Conservation (phyloP, 2,888 invertebrate species). For the Punctoribates punctum region DNA sequence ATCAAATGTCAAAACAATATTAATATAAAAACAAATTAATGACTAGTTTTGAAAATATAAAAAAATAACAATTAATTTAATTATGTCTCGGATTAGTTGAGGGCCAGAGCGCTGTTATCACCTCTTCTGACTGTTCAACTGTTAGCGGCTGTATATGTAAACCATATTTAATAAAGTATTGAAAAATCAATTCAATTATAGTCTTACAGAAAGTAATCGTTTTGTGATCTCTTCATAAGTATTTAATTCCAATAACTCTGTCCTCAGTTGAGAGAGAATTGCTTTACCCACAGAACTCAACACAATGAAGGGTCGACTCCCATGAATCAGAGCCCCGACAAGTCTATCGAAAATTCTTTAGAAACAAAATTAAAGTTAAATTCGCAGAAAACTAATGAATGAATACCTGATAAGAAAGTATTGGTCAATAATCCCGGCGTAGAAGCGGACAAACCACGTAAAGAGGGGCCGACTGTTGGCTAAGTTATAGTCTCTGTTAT, state of each 20-base stretch:
- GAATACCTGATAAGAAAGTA: constrained; percentile 38
- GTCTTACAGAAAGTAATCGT: constrained; percentile 35
- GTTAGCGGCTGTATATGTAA: constrained; percentile 38
- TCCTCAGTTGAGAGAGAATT: constrained; percentile 24
- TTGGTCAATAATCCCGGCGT: constrained; percentile 41
- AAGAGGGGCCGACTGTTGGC: constrained; percentile 22
- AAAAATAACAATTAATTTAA: constrained; percentile 2
- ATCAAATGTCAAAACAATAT: background rate
- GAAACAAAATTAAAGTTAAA: background rate
- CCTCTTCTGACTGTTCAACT: constrained; percentile 41
- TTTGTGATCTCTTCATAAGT: constrained; percentile 36
- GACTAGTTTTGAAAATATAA: constrained; percentile 15
- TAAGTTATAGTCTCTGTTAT: background rate
- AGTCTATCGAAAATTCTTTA: constrained; percentile 39
- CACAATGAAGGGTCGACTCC: constrained; percentile 36
- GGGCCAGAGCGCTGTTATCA: constrained; percentile 25
- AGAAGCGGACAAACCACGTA: constrained; percentile 43
- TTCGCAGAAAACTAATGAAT: background rate
- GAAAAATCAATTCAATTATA: background rate
- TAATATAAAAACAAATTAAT: background rate
- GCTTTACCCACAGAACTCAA: constrained; percentile 39
- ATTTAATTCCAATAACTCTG: constrained; percentile 29
- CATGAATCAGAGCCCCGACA: constrained; percentile 30
- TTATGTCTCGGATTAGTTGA: background rate
- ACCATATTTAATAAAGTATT: background rate